Evolutionary conservation across 1,140 invertebrate species (phyloP).

Genomic region (Aplysia californica): DNA sequence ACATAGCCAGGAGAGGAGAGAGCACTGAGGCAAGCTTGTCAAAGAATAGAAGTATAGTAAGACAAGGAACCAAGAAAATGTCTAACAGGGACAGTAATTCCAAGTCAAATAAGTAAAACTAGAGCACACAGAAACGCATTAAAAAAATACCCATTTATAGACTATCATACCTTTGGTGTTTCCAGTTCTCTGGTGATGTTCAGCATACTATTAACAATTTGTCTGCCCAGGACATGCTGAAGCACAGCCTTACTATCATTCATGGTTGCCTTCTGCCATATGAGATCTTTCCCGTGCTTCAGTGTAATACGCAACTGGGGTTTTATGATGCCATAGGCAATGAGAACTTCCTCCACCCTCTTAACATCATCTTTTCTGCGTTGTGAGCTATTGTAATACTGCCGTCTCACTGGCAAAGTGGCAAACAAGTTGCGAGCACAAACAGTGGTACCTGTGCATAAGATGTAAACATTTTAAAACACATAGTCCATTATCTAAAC

Average conservation of each 20-base stretch:
- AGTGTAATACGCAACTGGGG: conserved; percentile 70
- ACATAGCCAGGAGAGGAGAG: no score
- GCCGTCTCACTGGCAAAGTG: conserved; percentile 74
- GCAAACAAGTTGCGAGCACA: conserved; percentile 73
- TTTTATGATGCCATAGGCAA: conserved; percentile 72
- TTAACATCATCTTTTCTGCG: conserved; percentile 73
- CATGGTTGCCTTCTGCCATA: conserved; percentile 72
- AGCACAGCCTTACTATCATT: conserved; percentile 68
- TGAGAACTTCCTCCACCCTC: conserved; percentile 72
- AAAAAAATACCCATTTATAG: no score
- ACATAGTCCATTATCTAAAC: no score
- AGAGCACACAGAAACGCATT: no score
- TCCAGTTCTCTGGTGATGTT: no score
- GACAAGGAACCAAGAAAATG: no score
- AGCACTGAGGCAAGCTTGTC: no score
- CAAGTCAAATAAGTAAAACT: no score
- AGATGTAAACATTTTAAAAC: no score
- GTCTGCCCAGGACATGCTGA: conserved; percentile 67
- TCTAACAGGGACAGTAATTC: no score
- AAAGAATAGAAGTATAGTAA: no score
- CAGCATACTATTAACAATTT: conserved; percentile 65
- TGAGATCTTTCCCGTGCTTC: conserved; percentile 70
- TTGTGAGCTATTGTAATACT: conserved; percentile 71
- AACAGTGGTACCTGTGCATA: conserved; percentile 73
- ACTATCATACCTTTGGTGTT: no score